Evolutionary conservation across 2,113 vertebrate genomes (phyloP).

Genomic region (Chaetodon trifascialis): DNA sequence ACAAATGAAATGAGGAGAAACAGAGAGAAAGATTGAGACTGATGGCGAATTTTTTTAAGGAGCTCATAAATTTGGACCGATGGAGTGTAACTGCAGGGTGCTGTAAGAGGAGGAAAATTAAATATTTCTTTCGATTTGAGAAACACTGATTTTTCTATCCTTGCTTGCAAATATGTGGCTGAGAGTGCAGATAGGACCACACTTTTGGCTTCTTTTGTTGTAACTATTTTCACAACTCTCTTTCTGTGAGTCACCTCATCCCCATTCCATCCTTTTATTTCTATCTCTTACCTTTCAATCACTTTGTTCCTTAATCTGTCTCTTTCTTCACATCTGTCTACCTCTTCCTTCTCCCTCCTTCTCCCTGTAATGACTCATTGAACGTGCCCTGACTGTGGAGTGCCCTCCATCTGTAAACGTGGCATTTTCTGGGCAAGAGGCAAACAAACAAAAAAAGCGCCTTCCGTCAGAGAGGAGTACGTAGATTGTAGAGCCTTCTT

Average conservation of each 20-base stretch:
- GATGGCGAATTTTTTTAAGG: conserved; percentile 29
- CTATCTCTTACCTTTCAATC: conserved; percentile 54
- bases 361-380: conserved; percentile 53
- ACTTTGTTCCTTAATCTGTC: conserved; percentile 49
- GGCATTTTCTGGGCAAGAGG: conserved; percentile 54
- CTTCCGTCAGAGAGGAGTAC: conserved; percentile 18
- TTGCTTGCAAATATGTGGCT: conserved; percentile 11
- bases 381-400: conserved; percentile 64
- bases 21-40: conserved; percentile 34
- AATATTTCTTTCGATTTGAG: conserved; percentile 27
- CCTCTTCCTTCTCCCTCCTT: conserved; percentile 30
- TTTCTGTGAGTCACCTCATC: conserved; percentile 27
- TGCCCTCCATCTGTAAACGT: conserved; percentile 64
- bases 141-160: conserved; percentile 19
- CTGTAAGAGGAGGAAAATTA: conserved; percentile 31
- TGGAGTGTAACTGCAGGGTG: conserved; percentile 53
- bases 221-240: conserved; percentile 8
- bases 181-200: conserved; percentile 12
- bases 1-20: conserved; percentile 46
- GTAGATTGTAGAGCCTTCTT: conserved; percentile 33
- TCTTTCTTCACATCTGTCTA: conserved; percentile 55
- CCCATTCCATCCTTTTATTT: conserved; percentile 45
- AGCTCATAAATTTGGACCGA: conserved; percentile 67
- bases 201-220: conserved; percentile 17
- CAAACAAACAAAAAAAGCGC: conserved; percentile 41